These are phyloP conservation scores for Triplophysa dalaica DNA, from an alignment of 2,113 vertebrate species.

Conservation along the genomic window DNA sequence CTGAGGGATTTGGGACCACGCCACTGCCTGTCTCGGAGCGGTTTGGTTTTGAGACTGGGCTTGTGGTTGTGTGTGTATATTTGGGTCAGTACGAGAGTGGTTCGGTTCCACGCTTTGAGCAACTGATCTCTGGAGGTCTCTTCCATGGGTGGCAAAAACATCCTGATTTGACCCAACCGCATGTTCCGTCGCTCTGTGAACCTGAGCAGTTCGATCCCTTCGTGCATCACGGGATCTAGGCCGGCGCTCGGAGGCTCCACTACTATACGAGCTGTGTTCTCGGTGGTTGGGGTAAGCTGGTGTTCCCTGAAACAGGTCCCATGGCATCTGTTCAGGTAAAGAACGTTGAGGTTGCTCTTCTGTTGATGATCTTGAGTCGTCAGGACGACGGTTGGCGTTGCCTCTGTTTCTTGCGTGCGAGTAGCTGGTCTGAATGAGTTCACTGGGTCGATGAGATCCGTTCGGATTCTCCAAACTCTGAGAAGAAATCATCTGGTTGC, in stretches of 20 bases:
- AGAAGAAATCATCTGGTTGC: slow-evolving; percentile 14
- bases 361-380: slow-evolving; percentile 58
- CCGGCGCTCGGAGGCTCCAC: slow-evolving; percentile 40
- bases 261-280: slow-evolving; percentile 25
- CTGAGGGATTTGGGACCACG: slow-evolving; percentile 55
- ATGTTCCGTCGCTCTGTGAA: background rate
- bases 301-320: slow-evolving; percentile 71
- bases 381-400: slow-evolving; percentile 46
- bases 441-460: slow-evolving; percentile 10
- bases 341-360: slow-evolving; percentile 21
- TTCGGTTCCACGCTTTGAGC: slow-evolving; percentile 39
- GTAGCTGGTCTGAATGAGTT: slow-evolving; percentile 60
- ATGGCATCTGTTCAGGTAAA: slow-evolving; percentile 61
- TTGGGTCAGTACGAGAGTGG: slow-evolving; percentile 49
- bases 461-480: slow-evolving; percentile 13
- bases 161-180: background rate
- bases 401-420: slow-evolving; percentile 58
- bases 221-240: slow-evolving; percentile 13
- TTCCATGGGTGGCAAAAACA: background rate
- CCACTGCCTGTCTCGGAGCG: slow-evolving; percentile 57
- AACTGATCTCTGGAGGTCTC: slow-evolving; percentile 34
- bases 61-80: slow-evolving; percentile 33
- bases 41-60: slow-evolving; percentile 38
- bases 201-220: background rate
- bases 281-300: slow-evolving; percentile 66